Percentiles rank a stretch among this genome's conserved stretches.
Evolutionary conservation across 2,888 invertebrate species (phyloP).

Genomic region (Cheiracanthium punctorium): DNA sequence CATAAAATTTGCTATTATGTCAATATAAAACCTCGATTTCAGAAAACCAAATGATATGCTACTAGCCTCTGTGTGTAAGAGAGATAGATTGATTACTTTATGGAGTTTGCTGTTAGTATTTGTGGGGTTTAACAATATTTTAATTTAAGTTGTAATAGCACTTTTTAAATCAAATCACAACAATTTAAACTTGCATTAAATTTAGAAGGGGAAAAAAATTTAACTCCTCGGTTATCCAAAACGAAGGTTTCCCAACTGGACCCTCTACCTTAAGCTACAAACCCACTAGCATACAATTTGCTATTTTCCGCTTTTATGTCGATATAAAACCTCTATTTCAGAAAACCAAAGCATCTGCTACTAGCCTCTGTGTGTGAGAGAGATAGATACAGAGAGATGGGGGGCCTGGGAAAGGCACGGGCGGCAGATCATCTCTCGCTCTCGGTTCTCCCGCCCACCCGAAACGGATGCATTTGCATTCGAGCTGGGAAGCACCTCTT

Average conservation of each 20-base stretch:
- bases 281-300: not conserved
- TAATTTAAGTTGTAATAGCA: too few species aligned
- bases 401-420: constrained; percentile 4
- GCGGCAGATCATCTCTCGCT: constrained; percentile 3
- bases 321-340: not conserved
- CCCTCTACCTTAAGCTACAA: not conserved
- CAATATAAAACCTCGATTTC: not conserved
- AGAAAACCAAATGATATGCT: not conserved
- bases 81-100: too few species aligned
- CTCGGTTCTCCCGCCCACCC: constrained; percentile 29
- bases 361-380: not conserved
- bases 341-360: not conserved
- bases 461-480: constrained; percentile 53
- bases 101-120: too few species aligned
- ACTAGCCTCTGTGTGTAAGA: not conserved
- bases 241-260: not conserved
- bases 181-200: too few species aligned
- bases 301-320: not conserved
- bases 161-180: too few species aligned
- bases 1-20: not conserved
- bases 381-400: not conserved
- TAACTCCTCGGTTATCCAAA: too few species aligned
- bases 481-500: constrained; percentile 57
- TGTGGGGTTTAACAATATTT: too few species aligned
- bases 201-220: too few species aligned